Evolutionary conservation across 2,888 invertebrate genomes (phyloP), one percentile per base, ranked within the genome.

Genomic region (Liodrosophila aerea): DNA sequence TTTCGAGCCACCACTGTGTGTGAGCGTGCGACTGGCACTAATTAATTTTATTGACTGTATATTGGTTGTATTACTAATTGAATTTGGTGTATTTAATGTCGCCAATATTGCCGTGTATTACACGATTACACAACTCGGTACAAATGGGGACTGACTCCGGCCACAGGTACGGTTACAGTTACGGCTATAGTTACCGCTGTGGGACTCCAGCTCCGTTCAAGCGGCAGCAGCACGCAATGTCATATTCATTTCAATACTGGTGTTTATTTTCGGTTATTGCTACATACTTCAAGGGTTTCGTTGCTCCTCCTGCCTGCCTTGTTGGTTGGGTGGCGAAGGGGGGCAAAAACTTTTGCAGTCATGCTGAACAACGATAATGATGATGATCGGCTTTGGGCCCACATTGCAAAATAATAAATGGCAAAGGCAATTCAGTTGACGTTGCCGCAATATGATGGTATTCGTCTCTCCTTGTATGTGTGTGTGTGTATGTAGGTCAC

Each of bases 231-330:
- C 78, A 78, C 77, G 85, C 77, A 78, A 78, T 59, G 76, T 39
- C 64, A 75, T 22, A 22, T 72, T 75, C 53, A 41, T 58, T 67
- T 62, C 47, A 53, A 63, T 69, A 60, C 41, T 56, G 49, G 8
- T 44, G 65, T 85, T 83, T 78, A 83, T 83, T 78, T 78, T 85
- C 47, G 83, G 76, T 72, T 69, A 65, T 78, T 66, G 65, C 58
- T 78, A 83, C 76, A 74, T 78, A 85, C 84, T 85, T 75, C 65
- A 78, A 63, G 76, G 76, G 11, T 41, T 27, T 12, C n/a, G 30
- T 50, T 45, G 49, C 70, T 70, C 46, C 44, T 53, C 51, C 43
- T 36, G 43, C 62, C 52, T 63, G 62, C 53, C 62, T 56, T 37
- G 54, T 60, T 52, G 13, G 13, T 11, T 15, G 15, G 2, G 40